Conservation (phyloP, 2,797 vertebrate genomes). For the Lerista edwardsae region DNA sequence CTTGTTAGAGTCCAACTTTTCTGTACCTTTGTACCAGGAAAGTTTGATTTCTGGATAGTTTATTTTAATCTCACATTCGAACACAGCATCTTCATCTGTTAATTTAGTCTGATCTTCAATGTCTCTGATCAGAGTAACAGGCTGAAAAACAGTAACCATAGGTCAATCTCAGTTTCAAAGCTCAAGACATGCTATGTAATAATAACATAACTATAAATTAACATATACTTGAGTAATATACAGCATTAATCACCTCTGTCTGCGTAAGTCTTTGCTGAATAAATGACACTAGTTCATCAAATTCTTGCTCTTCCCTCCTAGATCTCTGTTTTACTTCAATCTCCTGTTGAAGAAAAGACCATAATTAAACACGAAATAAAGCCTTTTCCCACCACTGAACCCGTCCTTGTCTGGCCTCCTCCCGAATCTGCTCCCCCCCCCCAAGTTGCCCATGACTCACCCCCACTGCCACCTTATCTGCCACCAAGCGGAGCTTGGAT, state of each 20-base stretch:
- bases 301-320: conserved; percentile 89
- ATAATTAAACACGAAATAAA: conserved; percentile 36
- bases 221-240: conserved; percentile 22
- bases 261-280: conserved; percentile 96
- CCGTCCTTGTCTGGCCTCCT: too few species aligned
- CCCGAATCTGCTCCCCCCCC: too few species aligned
- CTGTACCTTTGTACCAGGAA: conserved; percentile 98
- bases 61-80: conserved; percentile 96
- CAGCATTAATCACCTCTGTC: conserved; percentile 89
- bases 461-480: too few species aligned
- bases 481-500: too few species aligned
- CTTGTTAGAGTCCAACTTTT: conserved; percentile 88
- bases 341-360: conserved; percentile 81
- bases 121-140: conserved; percentile 91
- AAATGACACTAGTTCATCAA: conserved; percentile 94
- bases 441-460: too few species aligned
- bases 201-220: background rate
- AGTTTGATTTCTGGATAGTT: conserved; percentile 99
- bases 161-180: conserved; percentile 38
- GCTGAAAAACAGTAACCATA: conserved; percentile 79
- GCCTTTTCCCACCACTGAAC: background rate
- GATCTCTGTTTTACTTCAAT: conserved; percentile 89
- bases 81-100: conserved; percentile 85
- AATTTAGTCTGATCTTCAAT: conserved; percentile 89
- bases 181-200: background rate